A percentile compares a stretch with the other conserved stretches of the same genome.
Conservation (phyloP, 1,140 invertebrate species). For the Chironomus tepperi region DNA sequence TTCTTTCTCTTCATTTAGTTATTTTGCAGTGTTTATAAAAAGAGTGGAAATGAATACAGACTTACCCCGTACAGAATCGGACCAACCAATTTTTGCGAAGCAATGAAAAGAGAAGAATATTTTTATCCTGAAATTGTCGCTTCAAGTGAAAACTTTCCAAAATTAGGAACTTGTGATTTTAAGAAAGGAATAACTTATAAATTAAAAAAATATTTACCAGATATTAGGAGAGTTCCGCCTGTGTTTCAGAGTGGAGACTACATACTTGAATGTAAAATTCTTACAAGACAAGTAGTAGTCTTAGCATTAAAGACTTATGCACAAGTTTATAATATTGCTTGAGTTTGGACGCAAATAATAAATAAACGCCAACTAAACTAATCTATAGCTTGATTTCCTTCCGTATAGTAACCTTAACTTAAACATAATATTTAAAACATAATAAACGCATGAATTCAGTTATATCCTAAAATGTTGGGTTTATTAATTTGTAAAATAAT, state of each 20-base stretch:
- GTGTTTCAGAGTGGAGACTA: background rate
- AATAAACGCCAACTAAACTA: no score
- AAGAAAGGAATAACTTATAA: background rate
- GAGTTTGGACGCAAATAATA: no score
- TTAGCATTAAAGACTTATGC: background rate
- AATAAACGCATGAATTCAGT: no score
- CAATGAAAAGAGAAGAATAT: background rate
- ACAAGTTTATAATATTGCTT: background rate
- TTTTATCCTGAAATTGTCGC: background rate
- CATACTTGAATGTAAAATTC: background rate
- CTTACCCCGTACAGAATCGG: background rate
- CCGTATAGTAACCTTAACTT: no score
- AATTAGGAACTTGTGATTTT: background rate
- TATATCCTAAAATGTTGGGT: no score
- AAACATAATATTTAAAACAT: no score
- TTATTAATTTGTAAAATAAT: no score
- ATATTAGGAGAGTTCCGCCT: background rate
- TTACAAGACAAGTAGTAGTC: background rate
- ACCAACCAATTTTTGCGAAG: background rate
- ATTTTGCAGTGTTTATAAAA: background rate
- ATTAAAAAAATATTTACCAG: background rate
- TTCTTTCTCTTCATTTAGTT: no score
- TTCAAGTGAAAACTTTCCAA: background rate
- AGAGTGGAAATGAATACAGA: conserved; percentile 3
- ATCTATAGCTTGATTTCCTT: no score